A percentile compares a stretch with the other conserved stretches of the same genome.
Conservation (phyloP, 2,888 invertebrate genomes). For the Frankliniella fusca region DNA sequence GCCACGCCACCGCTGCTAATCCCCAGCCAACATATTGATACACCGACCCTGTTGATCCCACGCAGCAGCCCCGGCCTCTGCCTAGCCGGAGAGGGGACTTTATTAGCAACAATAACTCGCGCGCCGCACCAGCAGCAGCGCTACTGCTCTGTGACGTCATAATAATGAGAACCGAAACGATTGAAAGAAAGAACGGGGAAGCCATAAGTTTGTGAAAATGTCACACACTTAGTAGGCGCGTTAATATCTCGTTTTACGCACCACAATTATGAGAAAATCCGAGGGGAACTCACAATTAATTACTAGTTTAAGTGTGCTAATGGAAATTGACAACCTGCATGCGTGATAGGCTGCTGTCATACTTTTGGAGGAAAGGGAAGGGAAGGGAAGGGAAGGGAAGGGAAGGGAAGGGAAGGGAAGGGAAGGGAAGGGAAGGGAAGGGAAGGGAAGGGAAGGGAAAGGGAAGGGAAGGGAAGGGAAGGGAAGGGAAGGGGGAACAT, state of each 20-base stretch:
- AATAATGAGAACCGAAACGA: not conserved
- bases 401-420: too few species aligned
- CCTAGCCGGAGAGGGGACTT: too few species aligned
- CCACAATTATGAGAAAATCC: not conserved
- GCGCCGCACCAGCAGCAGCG: not conserved
- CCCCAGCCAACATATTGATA: too few species aligned
- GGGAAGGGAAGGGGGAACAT: not conserved
- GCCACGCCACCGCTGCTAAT: not conserved
- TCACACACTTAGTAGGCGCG: too few species aligned
- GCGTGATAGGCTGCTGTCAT: too few species aligned
- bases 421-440: not conserved
- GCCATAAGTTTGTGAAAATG: too few species aligned
- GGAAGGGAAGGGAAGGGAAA: not conserved
- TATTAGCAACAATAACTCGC: too few species aligned
- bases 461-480: not conserved
- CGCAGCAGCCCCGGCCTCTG: not conserved
- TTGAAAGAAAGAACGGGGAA: too few species aligned
- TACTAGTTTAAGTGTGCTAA: too few species aligned
- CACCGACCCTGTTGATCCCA: not conserved
- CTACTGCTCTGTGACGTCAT: not conserved
- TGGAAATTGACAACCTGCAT: too few species aligned
- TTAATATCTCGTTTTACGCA: not conserved
- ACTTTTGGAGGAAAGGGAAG: too few species aligned
- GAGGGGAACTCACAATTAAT: not conserved
- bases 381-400: too few species aligned